Percentiles rank a stretch among this genome's conserved stretches.
phyloP scores from a whole-genome alignment of 2,113 vertebrate species.

The Actinemys pallida region DNA sequence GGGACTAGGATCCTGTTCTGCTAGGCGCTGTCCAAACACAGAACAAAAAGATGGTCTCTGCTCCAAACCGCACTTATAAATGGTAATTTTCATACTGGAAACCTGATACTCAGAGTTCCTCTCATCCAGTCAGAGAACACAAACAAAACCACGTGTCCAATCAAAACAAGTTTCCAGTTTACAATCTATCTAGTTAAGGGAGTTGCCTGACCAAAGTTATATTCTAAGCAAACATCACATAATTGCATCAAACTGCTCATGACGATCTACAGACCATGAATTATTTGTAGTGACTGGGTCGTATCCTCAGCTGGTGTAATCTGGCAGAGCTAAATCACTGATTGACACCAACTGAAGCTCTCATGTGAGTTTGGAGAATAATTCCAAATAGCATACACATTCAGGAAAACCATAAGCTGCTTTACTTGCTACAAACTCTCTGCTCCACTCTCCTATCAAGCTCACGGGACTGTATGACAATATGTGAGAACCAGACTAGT shows the following conservation, averaged over 20 bases:
- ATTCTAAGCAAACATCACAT: slow-evolving; percentile 22
- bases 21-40: neutral
- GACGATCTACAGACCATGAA: slow-evolving; percentile 43
- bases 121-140: slow-evolving; percentile 29
- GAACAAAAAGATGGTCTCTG: neutral
- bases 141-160: slow-evolving; percentile 7
- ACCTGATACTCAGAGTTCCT: slow-evolving; percentile 19
- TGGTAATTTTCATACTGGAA: neutral
- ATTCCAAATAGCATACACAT: slow-evolving; percentile 10
- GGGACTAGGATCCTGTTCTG: neutral
- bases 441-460: neutral
- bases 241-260: neutral
- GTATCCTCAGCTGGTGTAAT: slow-evolving; percentile 18
- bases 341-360: slow-evolving; percentile 2
- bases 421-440: slow-evolving; percentile 1
- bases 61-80: neutral
- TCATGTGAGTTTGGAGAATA: slow-evolving; percentile 16
- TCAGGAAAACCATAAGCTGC: neutral
- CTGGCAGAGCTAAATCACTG: slow-evolving; percentile 51
- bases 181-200: neutral
- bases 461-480: neutral
- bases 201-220: neutral
- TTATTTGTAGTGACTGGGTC: slow-evolving; percentile 59
- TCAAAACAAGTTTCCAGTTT: slow-evolving; percentile 42
- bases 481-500: neutral